These are phyloP conservation scores for Orestias chungarensis DNA, from an alignment of 2,797 vertebrate genomes.

Conservation along the genomic window DNA sequence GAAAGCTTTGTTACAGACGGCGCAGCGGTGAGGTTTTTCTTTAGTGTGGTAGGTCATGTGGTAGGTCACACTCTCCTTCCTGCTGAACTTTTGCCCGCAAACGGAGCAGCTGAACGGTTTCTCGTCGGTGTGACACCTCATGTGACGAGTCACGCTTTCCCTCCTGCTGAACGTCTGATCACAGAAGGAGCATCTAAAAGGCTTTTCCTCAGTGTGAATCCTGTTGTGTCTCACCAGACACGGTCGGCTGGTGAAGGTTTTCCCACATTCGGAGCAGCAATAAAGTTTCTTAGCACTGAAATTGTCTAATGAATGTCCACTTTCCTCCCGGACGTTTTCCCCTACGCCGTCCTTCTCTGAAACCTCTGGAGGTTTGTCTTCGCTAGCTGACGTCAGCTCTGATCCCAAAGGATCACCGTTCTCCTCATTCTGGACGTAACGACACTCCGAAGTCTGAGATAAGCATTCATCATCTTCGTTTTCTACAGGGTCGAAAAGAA, in stretches of 20 bases:
- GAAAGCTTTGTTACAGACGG: slow-evolving; percentile 8
- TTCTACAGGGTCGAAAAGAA: slow-evolving; percentile 10
- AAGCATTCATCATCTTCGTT: slow-evolving; percentile 13
- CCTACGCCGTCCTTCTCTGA: neutral
- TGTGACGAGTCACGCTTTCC: neutral
- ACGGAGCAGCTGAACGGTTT: slow-evolving; percentile 1
- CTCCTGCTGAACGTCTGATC: slow-evolving; percentile 3
- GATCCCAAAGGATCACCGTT: neutral
- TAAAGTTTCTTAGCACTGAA: neutral
- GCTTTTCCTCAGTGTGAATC: slow-evolving; percentile 1
- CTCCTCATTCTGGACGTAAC: neutral
- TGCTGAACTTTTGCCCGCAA: neutral
- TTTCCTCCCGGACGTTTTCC: neutral
- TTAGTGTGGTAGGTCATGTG: slow-evolving; percentile 3
- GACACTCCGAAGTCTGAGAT: neutral
- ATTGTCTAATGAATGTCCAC: neutral
- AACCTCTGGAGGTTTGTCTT: neutral
- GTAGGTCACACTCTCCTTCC: neutral
- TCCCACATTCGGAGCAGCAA: neutral
- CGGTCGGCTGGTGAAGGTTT: slow-evolving; percentile 1
- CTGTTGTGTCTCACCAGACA: slow-evolving; percentile 3
- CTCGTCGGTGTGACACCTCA: slow-evolving; percentile 10
- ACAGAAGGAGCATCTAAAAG: slow-evolving; percentile 8
- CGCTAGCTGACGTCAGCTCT: neutral
- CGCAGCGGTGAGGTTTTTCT: slow-evolving; percentile 19